Conservation (phyloP, 2,888 invertebrate genomes). For the Craniophora ligustri region DNA sequence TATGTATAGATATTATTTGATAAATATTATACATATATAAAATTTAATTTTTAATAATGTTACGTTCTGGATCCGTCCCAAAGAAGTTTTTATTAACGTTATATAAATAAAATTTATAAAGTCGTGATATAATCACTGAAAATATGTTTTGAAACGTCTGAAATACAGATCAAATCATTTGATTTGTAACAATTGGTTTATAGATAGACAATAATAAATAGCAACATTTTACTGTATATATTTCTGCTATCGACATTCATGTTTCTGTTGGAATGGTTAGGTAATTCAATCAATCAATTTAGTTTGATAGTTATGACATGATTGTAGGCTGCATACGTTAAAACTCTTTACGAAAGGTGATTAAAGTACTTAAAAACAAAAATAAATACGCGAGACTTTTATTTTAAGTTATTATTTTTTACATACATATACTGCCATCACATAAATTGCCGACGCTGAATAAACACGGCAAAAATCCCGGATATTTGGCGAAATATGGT, state of each 20-base stretch:
- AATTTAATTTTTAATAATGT: too few relatives aligned
- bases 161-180: constrained; percentile 2
- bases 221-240: constrained; percentile 4
- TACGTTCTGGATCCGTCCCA: too few relatives aligned
- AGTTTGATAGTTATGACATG: constrained; percentile 43
- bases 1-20: too few relatives aligned
- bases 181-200: constrained; percentile 1
- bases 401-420: too few relatives aligned
- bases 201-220: constrained; percentile 6
- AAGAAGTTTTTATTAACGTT: too few relatives aligned
- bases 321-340: constrained; percentile 27
- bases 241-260: constrained; percentile 10
- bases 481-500: too few relatives aligned
- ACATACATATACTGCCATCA: too few relatives aligned
- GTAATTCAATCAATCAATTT: constrained; percentile 56
- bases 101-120: too few relatives aligned
- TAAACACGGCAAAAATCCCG: too few relatives aligned
- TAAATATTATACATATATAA: too few relatives aligned
- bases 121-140: neutral
- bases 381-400: too few relatives aligned
- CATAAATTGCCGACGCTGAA: too few relatives aligned
- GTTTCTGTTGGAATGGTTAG: constrained; percentile 23
- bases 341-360: constrained; percentile 7
- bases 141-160: neutral
- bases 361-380: neutral